Evolutionary conservation across 2,113 vertebrate genomes (phyloP), one percentile per base, ranked within the genome.

Genomic region (Arizona elegans): DNA sequence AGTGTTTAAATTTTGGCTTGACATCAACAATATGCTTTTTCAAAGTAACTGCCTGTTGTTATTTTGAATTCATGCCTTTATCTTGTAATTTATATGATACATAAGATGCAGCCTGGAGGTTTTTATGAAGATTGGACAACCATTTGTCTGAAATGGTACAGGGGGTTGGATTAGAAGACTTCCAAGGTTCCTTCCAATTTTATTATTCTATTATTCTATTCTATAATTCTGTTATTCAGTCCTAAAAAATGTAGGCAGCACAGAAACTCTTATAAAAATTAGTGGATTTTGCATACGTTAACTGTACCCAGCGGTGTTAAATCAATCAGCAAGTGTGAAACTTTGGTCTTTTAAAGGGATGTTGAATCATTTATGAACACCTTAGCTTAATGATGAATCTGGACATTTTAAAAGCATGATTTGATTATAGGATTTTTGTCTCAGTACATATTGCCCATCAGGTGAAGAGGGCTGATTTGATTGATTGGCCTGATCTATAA

Each of bases 1-100:
- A 87, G 59, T 94, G 81, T 91, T 91, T 95, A 87, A 38, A 89
- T 33, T 91, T 90, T 91, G 93, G 58, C 90, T 95, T 94, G 93
- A 43, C 17, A 92, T 89, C 53, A 96, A 93, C 58, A 53, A 86
- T 8, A 0, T 91, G 95, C 65, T 5, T 56, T 92, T 33, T 1
- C 3, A 92, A 93, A 96, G 88, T 33, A 47, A 91, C 26, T 43
- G 52, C 90, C 23, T 52, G 3, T 90, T 3, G 1, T 0, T 8
- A 50, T 24, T 9, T 58, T 62, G 33, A 10, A 65, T 81, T 86
- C 95, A 43, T 12, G 23, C 5, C 86, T 90, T 54, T 19, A 86
- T 47, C 47, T 43, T n/a, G 87, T 62, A 43, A 50, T 88, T 92
- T 3, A 12, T 75, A 92, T 55, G 54, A 93, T 24, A 81, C 29